These are phyloP conservation scores for Cyphomyrmex costatus DNA, from an alignment of 1,140 invertebrate genomes.

Conservation along the genomic window DNA sequence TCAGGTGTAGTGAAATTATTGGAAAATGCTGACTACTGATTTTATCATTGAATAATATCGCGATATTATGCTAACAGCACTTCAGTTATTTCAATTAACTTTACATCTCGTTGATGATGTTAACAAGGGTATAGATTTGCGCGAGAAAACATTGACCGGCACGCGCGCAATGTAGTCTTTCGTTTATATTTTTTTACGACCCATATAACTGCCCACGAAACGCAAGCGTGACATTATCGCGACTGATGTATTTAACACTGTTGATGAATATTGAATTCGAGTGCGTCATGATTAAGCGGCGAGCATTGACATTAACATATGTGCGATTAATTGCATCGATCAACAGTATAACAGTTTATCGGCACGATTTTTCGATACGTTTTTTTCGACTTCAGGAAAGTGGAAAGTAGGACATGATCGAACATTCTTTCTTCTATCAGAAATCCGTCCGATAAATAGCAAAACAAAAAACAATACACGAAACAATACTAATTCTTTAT, in stretches of 20 bases:
- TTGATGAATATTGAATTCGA: slow-evolving; percentile 24
- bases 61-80: neutral
- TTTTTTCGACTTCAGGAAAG: neutral
- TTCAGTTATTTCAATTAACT: slow-evolving; percentile 29
- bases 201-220: neutral
- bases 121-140: neutral
- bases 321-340: slow-evolving; percentile 2
- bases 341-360: slow-evolving; percentile 13
- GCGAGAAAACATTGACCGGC: slow-evolving; percentile 5
- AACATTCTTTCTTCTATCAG: neutral
- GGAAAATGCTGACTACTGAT: slow-evolving; percentile 14
- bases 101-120: slow-evolving; percentile 17
- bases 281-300: neutral
- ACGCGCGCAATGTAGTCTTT: neutral
- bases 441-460: neutral
- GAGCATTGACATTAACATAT: neutral
- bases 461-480: neutral
- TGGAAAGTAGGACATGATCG: neutral
- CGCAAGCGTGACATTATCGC: neutral
- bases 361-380: neutral
- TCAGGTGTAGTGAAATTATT: neutral
- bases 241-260: neutral
- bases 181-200: slow-evolving; percentile 21
- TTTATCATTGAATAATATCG: slow-evolving; percentile 28
- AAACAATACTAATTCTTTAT: slow-evolving; percentile 4